These are phyloP conservation scores for Amazona finschi DNA, from an alignment of 2,797 vertebrate genomes.

Conservation along the genomic window DNA sequence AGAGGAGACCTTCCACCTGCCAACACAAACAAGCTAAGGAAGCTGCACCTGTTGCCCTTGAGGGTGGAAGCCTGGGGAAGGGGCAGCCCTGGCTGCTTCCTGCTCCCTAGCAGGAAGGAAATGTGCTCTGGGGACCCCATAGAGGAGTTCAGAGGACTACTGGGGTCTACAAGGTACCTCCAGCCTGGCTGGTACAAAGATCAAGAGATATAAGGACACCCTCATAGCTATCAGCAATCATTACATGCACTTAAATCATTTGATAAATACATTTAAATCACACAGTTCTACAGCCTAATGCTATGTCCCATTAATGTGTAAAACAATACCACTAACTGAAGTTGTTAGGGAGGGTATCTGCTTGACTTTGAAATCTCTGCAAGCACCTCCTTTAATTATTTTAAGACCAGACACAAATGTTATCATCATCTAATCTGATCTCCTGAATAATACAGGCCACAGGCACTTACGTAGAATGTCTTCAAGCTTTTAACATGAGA, in stretches of 20 bases:
- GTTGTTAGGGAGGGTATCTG: neutral
- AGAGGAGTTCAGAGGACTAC: neutral
- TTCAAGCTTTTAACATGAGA: neutral
- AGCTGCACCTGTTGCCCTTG: neutral
- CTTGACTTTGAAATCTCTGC: slow-evolving; percentile 20
- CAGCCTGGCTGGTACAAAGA: neutral
- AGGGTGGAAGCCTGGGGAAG: neutral
- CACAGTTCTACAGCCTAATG: neutral
- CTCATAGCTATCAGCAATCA: neutral
- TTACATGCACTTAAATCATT: neutral
- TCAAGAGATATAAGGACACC: neutral
- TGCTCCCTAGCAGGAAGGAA: neutral
- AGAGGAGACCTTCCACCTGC: neutral
- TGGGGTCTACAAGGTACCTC: neutral
- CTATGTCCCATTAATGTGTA: neutral
- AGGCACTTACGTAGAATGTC: neutral
- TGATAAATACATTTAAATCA: neutral
- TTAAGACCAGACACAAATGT: neutral
- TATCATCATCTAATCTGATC: neutral
- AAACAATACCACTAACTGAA: neutral
- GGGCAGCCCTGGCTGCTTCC: neutral
- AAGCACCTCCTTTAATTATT: slow-evolving; percentile 32
- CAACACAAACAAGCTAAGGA: neutral
- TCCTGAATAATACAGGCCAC: neutral
- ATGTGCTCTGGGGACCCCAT: neutral